Evolutionary conservation across 2,888 invertebrate species (phyloP).

Genomic region (Drepana falcataria): DNA sequence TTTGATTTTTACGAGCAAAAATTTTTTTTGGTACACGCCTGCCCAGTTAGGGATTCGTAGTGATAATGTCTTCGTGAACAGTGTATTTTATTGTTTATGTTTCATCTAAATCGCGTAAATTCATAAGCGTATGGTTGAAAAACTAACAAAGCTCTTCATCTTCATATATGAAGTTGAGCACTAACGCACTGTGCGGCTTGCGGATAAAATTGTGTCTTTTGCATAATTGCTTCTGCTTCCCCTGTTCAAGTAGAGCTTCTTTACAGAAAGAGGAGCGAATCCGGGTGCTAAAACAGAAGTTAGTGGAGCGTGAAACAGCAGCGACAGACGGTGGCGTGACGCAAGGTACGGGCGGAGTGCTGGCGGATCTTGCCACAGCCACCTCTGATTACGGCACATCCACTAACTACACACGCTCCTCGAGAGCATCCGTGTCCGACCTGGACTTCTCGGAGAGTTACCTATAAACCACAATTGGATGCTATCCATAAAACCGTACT

Average conservation of each 20-base stretch:
- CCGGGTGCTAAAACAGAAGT: conserved; percentile 86
- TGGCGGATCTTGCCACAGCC: conserved; percentile 88
- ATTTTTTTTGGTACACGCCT: too few relatives aligned
- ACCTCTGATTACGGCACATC: conserved; percentile 89
- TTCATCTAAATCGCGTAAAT: too few relatives aligned
- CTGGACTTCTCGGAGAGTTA: conserved; percentile 94
- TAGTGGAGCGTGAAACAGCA: conserved; percentile 87
- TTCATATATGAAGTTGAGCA: too few relatives aligned
- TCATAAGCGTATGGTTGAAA: too few relatives aligned
- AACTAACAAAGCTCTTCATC: too few relatives aligned
- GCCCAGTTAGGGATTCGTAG: too few relatives aligned
- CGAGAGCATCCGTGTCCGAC: conserved; percentile 90
- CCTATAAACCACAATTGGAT: conserved; percentile 67
- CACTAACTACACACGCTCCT: conserved; percentile 88
- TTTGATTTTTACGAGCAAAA: too few relatives aligned
- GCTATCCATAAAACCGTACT: background rate
- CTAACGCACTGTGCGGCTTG: too few relatives aligned
- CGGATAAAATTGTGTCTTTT: too few relatives aligned
- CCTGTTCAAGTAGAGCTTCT: conserved; percentile 7
- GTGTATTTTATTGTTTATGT: too few relatives aligned
- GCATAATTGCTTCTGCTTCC: background rate
- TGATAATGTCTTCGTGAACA: too few relatives aligned
- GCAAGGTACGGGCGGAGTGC: conserved; percentile 85
- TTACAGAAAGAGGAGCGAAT: conserved; percentile 94
- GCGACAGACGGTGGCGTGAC: conserved; percentile 78